A percentile compares a stretch with the other conserved stretches of the same genome.
Evolutionary conservation across 2,888 invertebrate species (phyloP).

Genomic region (Epinotia ramella): DNA sequence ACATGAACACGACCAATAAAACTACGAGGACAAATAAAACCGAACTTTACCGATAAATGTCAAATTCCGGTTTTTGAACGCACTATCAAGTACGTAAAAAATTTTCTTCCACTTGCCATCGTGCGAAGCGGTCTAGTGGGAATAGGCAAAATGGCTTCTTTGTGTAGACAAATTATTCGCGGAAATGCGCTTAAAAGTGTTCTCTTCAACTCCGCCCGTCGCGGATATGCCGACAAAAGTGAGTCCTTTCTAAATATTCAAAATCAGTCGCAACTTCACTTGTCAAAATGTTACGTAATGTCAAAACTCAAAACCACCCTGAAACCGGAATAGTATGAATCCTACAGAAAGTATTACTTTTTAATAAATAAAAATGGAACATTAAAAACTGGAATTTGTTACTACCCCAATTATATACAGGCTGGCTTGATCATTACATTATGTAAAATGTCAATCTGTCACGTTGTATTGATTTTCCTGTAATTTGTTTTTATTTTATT

Average conservation of each 20-base stretch:
- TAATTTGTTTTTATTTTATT: not conserved
- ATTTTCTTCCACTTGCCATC: conserved; percentile 72
- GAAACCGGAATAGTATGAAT: conserved; percentile 14
- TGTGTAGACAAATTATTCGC: conserved; percentile 89
- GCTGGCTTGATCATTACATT: conserved; percentile 12
- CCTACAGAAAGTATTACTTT: not conserved
- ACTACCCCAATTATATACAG: not conserved
- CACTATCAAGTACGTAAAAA: conserved; percentile 54
- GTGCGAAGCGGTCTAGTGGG: conserved; percentile 80
- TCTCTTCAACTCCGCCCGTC: conserved; percentile 85
- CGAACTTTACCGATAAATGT: conserved; percentile 40
- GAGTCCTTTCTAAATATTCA: conserved; percentile 66
- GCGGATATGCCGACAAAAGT: conserved; percentile 88
- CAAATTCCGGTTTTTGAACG: conserved; percentile 51
- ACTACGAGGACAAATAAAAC: not conserved
- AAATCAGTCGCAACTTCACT: conserved; percentile 56
- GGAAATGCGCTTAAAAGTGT: conserved; percentile 88
- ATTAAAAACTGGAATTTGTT: not conserved
- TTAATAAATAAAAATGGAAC: not conserved
- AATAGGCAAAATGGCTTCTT: conserved; percentile 88
- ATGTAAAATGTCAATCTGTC: conserved; percentile 32
- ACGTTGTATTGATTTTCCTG: conserved; percentile 45
- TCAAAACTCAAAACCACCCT: conserved; percentile 74
- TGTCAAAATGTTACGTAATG: conserved; percentile 83
- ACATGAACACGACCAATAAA: not conserved